These are phyloP conservation scores for Lissocephala sabroskyi DNA, from an alignment of 2,888 invertebrate species.

Conservation along the genomic window DNA sequence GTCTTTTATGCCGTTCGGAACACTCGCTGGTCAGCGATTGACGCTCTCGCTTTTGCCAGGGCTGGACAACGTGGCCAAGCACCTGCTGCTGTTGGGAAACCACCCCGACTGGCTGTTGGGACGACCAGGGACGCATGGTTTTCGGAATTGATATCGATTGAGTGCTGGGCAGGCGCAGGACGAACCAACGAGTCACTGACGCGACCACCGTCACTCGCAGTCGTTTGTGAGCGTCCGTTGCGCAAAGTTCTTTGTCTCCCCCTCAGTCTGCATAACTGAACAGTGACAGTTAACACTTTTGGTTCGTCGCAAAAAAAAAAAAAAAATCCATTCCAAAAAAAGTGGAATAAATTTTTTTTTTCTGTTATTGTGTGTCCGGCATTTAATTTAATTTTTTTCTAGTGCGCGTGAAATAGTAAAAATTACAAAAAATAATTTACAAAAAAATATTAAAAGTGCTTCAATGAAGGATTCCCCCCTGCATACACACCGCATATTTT, in stretches of 20 bases:
- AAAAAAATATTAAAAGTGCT: no score
- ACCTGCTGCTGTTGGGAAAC: no score
- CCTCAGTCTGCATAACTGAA: slow-evolving; percentile 33
- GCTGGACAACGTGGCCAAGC: no score
- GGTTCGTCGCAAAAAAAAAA: no score
- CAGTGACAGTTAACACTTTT: slow-evolving; percentile 30
- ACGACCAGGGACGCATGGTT: no score
- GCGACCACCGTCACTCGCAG: slow-evolving; percentile 39
- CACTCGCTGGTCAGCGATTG: no score
- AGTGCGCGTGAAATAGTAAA: slow-evolving; percentile 37
- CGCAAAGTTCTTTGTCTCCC: slow-evolving; percentile 57
- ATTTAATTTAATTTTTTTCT: slow-evolving; percentile 39
- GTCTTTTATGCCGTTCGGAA: no score
- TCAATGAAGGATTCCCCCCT: no score
- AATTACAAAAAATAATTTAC: slow-evolving; percentile 16
- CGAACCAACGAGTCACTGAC: slow-evolving; percentile 33
- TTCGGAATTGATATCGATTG: no score
- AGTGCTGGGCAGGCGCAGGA: no score
- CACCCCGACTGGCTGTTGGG: no score
- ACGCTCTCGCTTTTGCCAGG: no score
- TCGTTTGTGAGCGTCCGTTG: slow-evolving; percentile 64
- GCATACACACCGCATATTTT: slow-evolving; percentile 4
- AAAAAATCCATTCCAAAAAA: background rate
- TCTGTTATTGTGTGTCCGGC: slow-evolving; percentile 40
- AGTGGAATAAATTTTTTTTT: slow-evolving; percentile 25